phyloP scores from a whole-genome alignment of 2,797 vertebrate species.

The Decapterus maruadsi region DNA sequence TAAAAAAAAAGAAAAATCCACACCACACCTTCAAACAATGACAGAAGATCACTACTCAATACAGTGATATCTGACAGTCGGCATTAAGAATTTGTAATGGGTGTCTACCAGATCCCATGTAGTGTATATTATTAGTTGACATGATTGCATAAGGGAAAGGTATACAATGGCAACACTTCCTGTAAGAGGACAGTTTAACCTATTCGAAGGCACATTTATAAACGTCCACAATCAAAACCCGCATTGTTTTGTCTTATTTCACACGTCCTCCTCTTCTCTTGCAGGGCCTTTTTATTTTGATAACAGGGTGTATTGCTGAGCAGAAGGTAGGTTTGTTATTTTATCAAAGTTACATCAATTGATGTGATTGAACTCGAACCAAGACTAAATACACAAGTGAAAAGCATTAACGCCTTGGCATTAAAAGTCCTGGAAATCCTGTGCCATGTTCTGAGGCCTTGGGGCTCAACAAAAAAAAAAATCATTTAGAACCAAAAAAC shows the following conservation, averaged over 20 bases:
- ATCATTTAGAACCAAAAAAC: neutral
- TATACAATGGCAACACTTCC: no score
- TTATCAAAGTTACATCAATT: neutral
- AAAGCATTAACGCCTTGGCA: neutral
- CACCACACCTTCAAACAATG: no score
- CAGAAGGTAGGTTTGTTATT: conserved; percentile 78
- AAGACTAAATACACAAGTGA: neutral
- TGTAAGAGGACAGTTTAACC: neutral
- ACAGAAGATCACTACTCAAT: no score
- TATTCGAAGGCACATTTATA: neutral
- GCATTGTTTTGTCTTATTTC: neutral
- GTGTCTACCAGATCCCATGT: no score
- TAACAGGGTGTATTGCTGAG: conserved; percentile 84
- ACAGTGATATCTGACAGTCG: no score
- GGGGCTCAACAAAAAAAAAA: neutral
- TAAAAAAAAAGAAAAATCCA: no score
- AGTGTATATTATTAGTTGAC: neutral
- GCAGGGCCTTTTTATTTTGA: conserved; percentile 86
- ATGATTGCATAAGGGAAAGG: neutral
- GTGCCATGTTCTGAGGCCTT: neutral
- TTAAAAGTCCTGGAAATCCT: neutral
- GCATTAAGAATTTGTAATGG: no score
- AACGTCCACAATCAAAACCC: neutral
- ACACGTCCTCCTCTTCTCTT: conserved; percentile 30
- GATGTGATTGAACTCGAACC: neutral